Evolutionary conservation across 2,797 vertebrate genomes (phyloP), one percentile per base, ranked within the genome.

Genomic region (Lycodopsis pacificus): DNA sequence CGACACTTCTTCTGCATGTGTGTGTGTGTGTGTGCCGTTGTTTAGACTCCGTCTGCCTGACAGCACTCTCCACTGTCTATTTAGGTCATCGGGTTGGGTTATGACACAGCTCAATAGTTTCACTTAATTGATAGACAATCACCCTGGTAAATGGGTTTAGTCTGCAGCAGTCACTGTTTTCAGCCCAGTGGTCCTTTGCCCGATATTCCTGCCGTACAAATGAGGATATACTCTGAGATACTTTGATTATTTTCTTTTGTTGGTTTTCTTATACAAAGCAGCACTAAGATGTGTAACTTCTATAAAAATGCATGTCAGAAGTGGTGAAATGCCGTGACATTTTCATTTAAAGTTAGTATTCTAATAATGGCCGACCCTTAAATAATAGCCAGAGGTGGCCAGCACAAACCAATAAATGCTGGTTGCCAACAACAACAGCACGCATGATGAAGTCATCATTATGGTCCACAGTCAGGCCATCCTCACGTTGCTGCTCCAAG

Each of bases 121-220:
- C 64, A 69, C 51, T 70, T 78, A 71, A 91, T 84, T 87, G 82
- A 88, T 85, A 82, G 71, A 86, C 73, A 76, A 85, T 73, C 59
- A 49, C 22, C 8, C 72, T 56, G 59, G 44, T 76, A 85, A 83
- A 62, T 61, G 75, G 32, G 27, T 64, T 71, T 72, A 36, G 73
- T 74, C 80, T 56, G 51, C 27, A 36, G 70, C 2, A 7, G 34
- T 40, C 49, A 4, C 38, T 30, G 44, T 77, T 65, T 80, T 73
- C 34, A 48, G 27, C 25, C 27, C 20, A 65, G 4, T 7, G 19
- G 14, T n/a, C 11, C 15, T 34, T 20, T 25, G 19, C 42, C 56
- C n/a, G 22, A 13, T 13, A 5, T 7, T 32, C 25, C 17, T 32
- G 54, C 19, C 9, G 20, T 7, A 22, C 17, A 59, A 42, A 62